Percentiles rank a stretch among this genome's conserved stretches.
These are phyloP conservation scores for Crepidodera aurea DNA, from an alignment of 2,888 invertebrate species.

Conservation along the genomic window DNA sequence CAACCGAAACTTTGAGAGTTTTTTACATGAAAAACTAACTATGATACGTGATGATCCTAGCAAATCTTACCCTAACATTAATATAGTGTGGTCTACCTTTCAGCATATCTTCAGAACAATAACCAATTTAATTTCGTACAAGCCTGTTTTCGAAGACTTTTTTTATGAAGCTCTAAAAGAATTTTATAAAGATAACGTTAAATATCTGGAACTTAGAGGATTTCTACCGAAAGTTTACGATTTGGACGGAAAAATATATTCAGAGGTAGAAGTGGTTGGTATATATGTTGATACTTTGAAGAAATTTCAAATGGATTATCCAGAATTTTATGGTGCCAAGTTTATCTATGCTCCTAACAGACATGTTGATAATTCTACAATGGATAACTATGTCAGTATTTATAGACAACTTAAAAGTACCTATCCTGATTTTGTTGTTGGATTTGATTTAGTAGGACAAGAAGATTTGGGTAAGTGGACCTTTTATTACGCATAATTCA, in stretches of 20 bases:
- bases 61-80: constrained; percentile 53
- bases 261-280: constrained; percentile 61
- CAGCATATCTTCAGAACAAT: constrained; percentile 62
- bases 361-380: constrained; percentile 55
- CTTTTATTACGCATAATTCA: background rate
- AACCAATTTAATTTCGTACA: constrained; percentile 59
- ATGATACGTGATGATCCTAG: constrained; percentile 62
- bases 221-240: constrained; percentile 66
- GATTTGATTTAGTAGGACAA: constrained; percentile 84
- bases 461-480: constrained; percentile 72
- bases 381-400: constrained; percentile 51
- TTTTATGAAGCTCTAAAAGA: constrained; percentile 67
- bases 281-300: constrained; percentile 63
- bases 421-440: constrained; percentile 72
- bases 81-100: constrained; percentile 65
- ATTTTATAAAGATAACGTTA: constrained; percentile 69
- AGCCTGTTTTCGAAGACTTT: constrained; percentile 66
- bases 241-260: constrained; percentile 64
- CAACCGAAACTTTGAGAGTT: constrained; percentile 62
- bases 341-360: constrained; percentile 68
- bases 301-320: constrained; percentile 65
- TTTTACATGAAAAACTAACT: constrained; percentile 66
- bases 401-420: constrained; percentile 30
- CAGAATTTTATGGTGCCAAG: constrained; percentile 67
- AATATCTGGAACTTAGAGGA: constrained; percentile 69